Percentiles rank a stretch among this genome's conserved stretches.
Conservation (phyloP, 2,113 vertebrate genomes). For the Etheostoma cragini region DNA sequence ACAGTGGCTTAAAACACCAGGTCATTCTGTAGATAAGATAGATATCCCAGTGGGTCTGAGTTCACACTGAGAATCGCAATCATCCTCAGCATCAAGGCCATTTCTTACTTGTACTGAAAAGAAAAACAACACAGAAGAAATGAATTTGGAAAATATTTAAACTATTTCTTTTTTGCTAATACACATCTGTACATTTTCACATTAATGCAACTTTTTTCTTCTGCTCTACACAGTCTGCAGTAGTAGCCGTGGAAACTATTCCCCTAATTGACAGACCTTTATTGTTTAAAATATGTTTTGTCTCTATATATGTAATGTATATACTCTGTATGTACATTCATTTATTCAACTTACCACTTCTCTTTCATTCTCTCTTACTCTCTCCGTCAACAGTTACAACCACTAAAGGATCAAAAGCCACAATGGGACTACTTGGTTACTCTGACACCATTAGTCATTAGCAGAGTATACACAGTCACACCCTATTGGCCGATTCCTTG, state of each 20-base stretch:
- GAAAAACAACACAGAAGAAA: not conserved
- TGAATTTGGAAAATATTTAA: not conserved
- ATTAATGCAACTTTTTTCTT: not conserved
- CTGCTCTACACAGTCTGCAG: slow-evolving; percentile 1
- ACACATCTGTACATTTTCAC: not conserved
- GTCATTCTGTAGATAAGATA: slow-evolving; percentile 47
- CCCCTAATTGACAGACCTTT: not conserved
- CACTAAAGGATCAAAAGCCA: slow-evolving; percentile 51
- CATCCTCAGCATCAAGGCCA: not conserved
- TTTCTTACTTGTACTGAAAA: slow-evolving; percentile 2
- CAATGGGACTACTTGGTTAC: slow-evolving; percentile 65
- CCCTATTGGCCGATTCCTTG: slow-evolving; percentile 56
- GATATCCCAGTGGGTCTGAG: slow-evolving; percentile 23
- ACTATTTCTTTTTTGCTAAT: not conserved
- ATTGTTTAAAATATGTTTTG: not conserved
- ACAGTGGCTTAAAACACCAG: slow-evolving; percentile 64
- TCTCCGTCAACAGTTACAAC: slow-evolving; percentile 58
- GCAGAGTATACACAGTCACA: slow-evolving; percentile 71
- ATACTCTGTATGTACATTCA: not conserved
- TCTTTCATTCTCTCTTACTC: slow-evolving; percentile 7
- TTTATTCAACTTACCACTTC: slow-evolving; percentile 6
- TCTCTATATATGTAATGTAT: not conserved
- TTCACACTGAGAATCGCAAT: slow-evolving; percentile 33
- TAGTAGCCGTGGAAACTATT: not conserved
- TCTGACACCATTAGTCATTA: slow-evolving; percentile 75